Base-by-base conservation (phyloP, 2,113 vertebrate genomes). In the Dipodomys ordii region DNA sequence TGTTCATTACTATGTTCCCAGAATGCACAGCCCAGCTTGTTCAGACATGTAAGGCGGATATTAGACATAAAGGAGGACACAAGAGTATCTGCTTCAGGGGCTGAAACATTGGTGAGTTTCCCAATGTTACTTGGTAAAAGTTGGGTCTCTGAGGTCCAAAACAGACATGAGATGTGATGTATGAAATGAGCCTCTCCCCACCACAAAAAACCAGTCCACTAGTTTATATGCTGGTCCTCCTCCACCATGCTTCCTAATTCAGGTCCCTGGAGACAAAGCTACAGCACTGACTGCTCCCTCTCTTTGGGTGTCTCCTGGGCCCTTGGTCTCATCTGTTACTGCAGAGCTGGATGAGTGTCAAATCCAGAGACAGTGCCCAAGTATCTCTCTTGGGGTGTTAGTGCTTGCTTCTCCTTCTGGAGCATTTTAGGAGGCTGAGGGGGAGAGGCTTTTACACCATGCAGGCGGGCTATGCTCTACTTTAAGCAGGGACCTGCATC, bases 21-120 rank as follows among this genome's bases (percentile, higher is more conserved):
- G 23, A 2, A 35, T 25, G 23, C 13, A 46, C 28, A 39, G 76
- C 30, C n/a, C 32, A 46, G 80, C 7, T n/a, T 27, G 3, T 15
- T 22, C 0, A 57, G 16, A 44, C 44, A 44, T 0, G 0, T 4
- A 2, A 64, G n/a, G 19, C 19, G 25, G 57, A 23, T 18, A 44
- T 20, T 35, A 35, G n/a, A 7, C 23, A 7, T 0, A 2, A 23
- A 46, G 22, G 69, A 22, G 28, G 39, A 74, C 35, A 79, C 35
- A 62, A 0, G 13, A 60, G 28, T 3, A 16, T 91, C 4, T 23
- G 62, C 20, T 18, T 16, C 8, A 39, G 28, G 25, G 32, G 12
- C 28, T 85, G 76, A 2, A 39, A 76, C 15, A 18, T 1, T 20
- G 73, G 10, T 64, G 64, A 10, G 53, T 62, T 39, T n/a, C 87